phyloP scores from a whole-genome alignment of 2,797 vertebrate species.

The Meda fulgida region DNA sequence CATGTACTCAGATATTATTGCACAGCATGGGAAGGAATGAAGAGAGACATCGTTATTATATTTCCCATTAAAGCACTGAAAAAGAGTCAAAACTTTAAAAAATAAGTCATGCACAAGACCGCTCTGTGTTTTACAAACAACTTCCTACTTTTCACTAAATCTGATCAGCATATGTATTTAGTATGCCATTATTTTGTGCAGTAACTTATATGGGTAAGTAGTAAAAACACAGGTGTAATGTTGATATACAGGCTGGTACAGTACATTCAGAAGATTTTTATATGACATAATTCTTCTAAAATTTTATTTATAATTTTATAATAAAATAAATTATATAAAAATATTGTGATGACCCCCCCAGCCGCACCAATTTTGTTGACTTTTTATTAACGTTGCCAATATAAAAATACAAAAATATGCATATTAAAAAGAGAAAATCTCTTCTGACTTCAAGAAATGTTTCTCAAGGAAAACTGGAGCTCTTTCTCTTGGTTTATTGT shows the following conservation, averaged over 20 bases:
- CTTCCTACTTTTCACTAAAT: background rate
- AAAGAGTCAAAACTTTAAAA: background rate
- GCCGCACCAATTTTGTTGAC: too few relatives aligned
- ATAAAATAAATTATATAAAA: too few relatives aligned
- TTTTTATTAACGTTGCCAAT: background rate
- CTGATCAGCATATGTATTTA: background rate
- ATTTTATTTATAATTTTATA: too few relatives aligned
- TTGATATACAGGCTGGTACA: too few relatives aligned
- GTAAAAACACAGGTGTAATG: background rate
- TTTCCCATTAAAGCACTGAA: slow-evolving; percentile 75
- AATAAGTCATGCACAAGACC: background rate
- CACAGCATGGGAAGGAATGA: slow-evolving; percentile 77
- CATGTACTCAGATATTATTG: slow-evolving; percentile 80
- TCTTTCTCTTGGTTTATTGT: background rate
- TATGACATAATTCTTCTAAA: too few relatives aligned
- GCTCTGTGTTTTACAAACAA: background rate
- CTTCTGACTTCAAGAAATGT: background rate
- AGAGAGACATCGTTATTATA: slow-evolving; percentile 74
- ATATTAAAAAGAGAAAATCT: background rate
- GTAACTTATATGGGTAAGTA: background rate
- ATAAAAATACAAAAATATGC: background rate
- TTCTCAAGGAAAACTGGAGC: background rate
- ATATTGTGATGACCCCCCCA: too few relatives aligned
- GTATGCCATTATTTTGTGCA: background rate
- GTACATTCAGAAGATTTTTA: too few relatives aligned